Evolutionary conservation across 2,888 invertebrate species (phyloP).

Genomic region (Tinea pellionella): DNA sequence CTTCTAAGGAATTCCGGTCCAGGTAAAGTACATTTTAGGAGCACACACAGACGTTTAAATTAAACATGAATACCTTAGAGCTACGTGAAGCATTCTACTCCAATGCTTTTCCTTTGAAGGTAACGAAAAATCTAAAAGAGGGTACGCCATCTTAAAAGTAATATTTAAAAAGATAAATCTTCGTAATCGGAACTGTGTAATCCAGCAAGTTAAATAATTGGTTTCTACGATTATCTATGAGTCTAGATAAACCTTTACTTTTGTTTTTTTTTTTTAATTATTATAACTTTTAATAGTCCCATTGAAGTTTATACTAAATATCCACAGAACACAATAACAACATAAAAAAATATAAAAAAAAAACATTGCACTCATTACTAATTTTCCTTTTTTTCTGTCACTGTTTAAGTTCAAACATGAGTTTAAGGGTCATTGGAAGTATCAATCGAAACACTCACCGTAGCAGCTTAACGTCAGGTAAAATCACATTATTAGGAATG

Average conservation of each 20-base stretch:
- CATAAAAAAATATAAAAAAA: no score
- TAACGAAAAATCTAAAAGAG: slow-evolving; percentile 43
- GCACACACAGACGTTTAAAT: slow-evolving; percentile 50
- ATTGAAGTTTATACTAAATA: no score
- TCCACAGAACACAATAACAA: no score
- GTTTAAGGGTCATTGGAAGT: no score
- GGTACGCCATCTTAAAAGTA: slow-evolving; percentile 35
- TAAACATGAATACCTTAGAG: slow-evolving; percentile 65
- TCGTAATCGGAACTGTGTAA: slow-evolving; percentile 3
- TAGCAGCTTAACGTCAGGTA: no score
- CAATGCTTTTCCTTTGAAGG: slow-evolving; percentile 62
- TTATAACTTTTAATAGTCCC: no score
- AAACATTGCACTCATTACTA: no score
- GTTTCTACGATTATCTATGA: neutral
- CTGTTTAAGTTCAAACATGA: no score
- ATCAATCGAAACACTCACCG: no score
- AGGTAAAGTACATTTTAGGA: slow-evolving; percentile 52
- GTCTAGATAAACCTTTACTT: neutral
- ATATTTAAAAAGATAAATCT: slow-evolving; percentile 15
- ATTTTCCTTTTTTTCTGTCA: no score
- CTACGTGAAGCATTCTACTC: slow-evolving; percentile 63
- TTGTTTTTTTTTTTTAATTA: no score
- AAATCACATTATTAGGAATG: no score
- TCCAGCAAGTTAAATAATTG: neutral
- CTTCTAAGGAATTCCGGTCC: slow-evolving; percentile 46